A percentile compares a stretch with the other conserved stretches of the same genome.
phyloP scores from a whole-genome alignment of 2,797 vertebrate species.

The Microchirus variegatus region DNA sequence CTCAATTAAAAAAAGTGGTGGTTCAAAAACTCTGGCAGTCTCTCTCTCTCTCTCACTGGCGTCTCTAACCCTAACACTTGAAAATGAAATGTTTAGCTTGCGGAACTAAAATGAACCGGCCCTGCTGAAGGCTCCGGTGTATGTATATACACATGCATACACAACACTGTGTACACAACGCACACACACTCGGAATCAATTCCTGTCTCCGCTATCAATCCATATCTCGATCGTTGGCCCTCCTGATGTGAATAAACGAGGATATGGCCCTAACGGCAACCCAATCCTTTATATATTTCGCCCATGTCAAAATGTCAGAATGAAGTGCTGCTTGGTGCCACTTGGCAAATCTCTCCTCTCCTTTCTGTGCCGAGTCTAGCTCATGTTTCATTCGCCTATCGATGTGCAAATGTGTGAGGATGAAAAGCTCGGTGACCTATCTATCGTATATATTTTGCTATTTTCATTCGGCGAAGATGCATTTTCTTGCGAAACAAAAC shows the following conservation, averaged over 20 bases:
- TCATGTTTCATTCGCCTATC: conserved; percentile 68
- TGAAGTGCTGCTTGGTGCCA: conserved; percentile 72
- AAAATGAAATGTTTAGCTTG: conserved; percentile 77
- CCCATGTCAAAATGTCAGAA: conserved; percentile 74
- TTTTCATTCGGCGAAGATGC: conserved; percentile 49
- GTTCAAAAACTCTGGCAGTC: conserved; percentile 42
- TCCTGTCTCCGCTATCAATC: conserved; percentile 85
- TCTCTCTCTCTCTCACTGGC: conserved; percentile 42
- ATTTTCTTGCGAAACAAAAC: conserved; percentile 35
- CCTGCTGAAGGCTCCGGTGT: conserved; percentile 40
- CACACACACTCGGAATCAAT: conserved; percentile 74
- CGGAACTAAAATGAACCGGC: conserved; percentile 74
- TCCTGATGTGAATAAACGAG: conserved; percentile 80
- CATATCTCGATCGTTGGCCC: conserved; percentile 76
- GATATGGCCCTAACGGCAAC: conserved; percentile 71
- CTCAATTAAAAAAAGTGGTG: conserved; percentile 47
- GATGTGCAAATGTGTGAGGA: conserved; percentile 62
- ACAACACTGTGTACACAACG: conserved; percentile 30
- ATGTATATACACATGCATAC: conserved; percentile 29
- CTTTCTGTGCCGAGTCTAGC: conserved; percentile 59
- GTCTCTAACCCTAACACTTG: conserved; percentile 58
- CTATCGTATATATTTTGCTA: conserved; percentile 48
- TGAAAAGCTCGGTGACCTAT: conserved; percentile 61
- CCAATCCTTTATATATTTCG: conserved; percentile 77
- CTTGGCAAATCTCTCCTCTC: conserved; percentile 60